Evolutionary conservation across 1,140 invertebrate genomes (phyloP), one percentile per base, ranked within the genome.

Genomic region (Diorhabda sublineata): DNA sequence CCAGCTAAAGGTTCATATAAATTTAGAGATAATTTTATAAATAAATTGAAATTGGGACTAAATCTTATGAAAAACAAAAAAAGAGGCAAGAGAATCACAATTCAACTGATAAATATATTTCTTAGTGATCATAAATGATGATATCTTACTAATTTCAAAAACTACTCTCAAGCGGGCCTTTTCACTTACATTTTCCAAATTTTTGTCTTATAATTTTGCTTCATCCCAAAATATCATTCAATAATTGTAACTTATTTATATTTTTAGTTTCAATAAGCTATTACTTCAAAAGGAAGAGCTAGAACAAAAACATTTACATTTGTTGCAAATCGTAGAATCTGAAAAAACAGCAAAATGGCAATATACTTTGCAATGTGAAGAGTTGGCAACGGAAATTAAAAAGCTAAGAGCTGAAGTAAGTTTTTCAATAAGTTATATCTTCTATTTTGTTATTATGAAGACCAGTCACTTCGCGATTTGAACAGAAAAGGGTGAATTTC

Each of bases 291-390:
- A 96, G 80, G 94, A 97, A 80, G 93, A 97, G 81, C 81, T 97
- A 73, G 94, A 97, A 75, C 94, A 97, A 80, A 95, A 97, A 81
- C 94, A 98, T 83, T 82, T 96, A 41, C 95, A 98, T 81, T 84
- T 97, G 45, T 85, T 96, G 61, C 93, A 97, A 82, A 94, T 98
- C 42, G 90, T 97, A 9, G 95, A 97, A 81, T 95, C 92, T 70
- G 95, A 97, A 80, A 89, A 95, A 76, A 96, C 94, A 4, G 92
- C 93, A 0, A 95, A 96, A 78, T 96, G 93, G 91, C 93, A 96
- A 80, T 96, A 96, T 81, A 93, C 92, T 0, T 92, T 94, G 78
- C 93, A 97, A 80, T 96, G 93, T 71, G 95, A 97, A 75, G 94
- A 97, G 77, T 86, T 97, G 2, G 87, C 90, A 11, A 87, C 88